Base-by-base conservation (phyloP, 2,888 invertebrate genomes). In the Carcina quercana region DNA sequence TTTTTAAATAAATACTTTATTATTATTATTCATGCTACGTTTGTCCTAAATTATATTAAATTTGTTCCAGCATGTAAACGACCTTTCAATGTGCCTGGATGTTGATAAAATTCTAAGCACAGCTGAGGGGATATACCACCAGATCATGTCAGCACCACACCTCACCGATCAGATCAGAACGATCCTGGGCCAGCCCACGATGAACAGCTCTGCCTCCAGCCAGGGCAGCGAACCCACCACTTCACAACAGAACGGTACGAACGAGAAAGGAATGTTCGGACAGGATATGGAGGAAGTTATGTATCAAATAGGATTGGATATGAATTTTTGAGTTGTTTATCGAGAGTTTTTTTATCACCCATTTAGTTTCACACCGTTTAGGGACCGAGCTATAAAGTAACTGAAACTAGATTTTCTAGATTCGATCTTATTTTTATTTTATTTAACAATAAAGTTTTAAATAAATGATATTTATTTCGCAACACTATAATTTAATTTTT, bases 51-150 rank as follows among this genome's bases (percentile, higher is more conserved):
- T n/a, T n/a, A n/a, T n/a, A n/a, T n/a, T n/a, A n/a, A n/a, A n/a
- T n/a, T n/a, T n/a, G n/a, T 87, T 86, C 6, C 78, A 96, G 95
- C 97, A 98, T 64, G 93, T 98, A 41, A 99, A 99, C 76, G 98
- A 98, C 65, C 80, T 98, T 42, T 93, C 95, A 7, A 89, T 94
- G 67, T 89, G 91, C 42, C 89, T 98, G 28, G 91, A 97, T 58
- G 85, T 98, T 5, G 90, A 93, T 37, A 87, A 89, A 44, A 92
- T 93, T 28, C 74, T 98, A 13, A 91, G 91, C 50, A 89, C 90
- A 38, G 97, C 98, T 0, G 98, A 98, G 73, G 94, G 94, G 5
- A 96, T 98, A 49, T 97, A 91, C 73, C 87, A 92, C 50, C 98
- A 98, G 71, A 86, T 98, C 1, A 88, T 90, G 45, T 86, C 88